A percentile compares a stretch with the other conserved stretches of the same genome.
These are phyloP conservation scores for Agelastica alni DNA, from an alignment of 2,888 invertebrate genomes.

Conservation along the genomic window DNA sequence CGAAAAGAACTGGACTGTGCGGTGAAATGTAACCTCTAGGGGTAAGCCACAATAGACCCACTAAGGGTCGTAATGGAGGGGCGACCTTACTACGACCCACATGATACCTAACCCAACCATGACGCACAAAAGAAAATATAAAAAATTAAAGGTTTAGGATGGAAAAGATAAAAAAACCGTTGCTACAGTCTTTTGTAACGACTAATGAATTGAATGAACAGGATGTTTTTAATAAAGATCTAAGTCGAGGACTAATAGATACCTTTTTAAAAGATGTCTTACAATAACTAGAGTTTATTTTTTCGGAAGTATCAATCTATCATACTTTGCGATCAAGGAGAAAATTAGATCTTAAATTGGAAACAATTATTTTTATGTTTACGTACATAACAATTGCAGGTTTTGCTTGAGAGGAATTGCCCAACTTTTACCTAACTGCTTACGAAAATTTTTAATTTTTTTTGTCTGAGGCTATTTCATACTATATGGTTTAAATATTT, in stretches of 20 bases:
- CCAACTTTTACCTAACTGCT: not conserved
- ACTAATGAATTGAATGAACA: not conserved
- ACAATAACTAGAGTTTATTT: not conserved
- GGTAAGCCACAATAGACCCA: no score
- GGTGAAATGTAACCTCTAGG: no score
- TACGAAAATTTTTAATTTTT: not conserved
- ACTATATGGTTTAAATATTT: no score
- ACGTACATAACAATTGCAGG: not conserved
- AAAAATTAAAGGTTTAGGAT: not conserved
- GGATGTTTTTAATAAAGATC: not conserved
- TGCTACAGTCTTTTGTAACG: not conserved
- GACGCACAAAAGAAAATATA: not conserved
- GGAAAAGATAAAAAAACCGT: not conserved
- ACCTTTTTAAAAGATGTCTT: not conserved
- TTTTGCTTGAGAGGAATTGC: not conserved
- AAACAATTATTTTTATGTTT: not conserved
- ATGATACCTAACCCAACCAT: no score
- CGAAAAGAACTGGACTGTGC: no score
- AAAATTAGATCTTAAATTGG: not conserved
- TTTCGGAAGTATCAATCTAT: not conserved
- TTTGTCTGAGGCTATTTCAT: not conserved
- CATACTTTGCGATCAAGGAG: not conserved
- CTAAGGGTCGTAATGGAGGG: no score
- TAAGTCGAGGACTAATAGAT: no score
- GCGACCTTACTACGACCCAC: no score